A percentile compares a stretch with the other conserved stretches of the same genome.
These are phyloP conservation scores for Sarcophaga rosellei DNA, from an alignment of 2,888 invertebrate genomes.

Conservation along the genomic window DNA sequence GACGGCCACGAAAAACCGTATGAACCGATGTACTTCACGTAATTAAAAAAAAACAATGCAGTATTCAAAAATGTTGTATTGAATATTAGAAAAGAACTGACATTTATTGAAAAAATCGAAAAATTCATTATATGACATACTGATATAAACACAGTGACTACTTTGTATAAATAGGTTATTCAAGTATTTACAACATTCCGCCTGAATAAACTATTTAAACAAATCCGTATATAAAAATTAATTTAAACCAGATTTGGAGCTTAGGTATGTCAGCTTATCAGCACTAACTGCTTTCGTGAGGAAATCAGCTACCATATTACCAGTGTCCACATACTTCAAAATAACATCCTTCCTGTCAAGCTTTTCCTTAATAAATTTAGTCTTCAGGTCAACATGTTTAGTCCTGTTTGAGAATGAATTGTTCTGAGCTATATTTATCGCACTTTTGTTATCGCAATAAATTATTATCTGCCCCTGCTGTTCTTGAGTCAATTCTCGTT, in stretches of 20 bases:
- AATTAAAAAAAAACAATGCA: too few relatives aligned
- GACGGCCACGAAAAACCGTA: too few relatives aligned
- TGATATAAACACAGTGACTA: too few relatives aligned
- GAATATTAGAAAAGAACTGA: too few relatives aligned
- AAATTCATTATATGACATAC: too few relatives aligned
- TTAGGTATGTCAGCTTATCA: not conserved
- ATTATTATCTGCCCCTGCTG: not conserved
- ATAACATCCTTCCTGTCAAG: not conserved
- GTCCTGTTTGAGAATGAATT: not conserved
- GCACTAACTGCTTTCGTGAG: constrained; percentile 18
- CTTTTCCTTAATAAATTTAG: not conserved
- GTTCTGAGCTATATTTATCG: not conserved
- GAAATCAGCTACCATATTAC: constrained; percentile 20
- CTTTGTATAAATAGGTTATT: too few relatives aligned
- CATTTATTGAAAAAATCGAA: too few relatives aligned
- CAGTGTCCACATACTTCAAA: constrained; percentile 11
- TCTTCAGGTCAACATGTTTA: not conserved
- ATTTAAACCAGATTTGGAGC: not conserved
- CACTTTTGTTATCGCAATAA: not conserved
- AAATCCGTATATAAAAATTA: not conserved
- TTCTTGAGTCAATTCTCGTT: not conserved
- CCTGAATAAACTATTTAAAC: not conserved
- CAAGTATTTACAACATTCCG: too few relatives aligned
- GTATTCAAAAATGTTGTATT: too few relatives aligned
- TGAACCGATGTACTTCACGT: too few relatives aligned